A percentile compares a stretch with the other conserved stretches of the same genome.
phyloP scores from a whole-genome alignment of 2,888 invertebrate genomes.

The Drosophila subquinaria region DNA sequence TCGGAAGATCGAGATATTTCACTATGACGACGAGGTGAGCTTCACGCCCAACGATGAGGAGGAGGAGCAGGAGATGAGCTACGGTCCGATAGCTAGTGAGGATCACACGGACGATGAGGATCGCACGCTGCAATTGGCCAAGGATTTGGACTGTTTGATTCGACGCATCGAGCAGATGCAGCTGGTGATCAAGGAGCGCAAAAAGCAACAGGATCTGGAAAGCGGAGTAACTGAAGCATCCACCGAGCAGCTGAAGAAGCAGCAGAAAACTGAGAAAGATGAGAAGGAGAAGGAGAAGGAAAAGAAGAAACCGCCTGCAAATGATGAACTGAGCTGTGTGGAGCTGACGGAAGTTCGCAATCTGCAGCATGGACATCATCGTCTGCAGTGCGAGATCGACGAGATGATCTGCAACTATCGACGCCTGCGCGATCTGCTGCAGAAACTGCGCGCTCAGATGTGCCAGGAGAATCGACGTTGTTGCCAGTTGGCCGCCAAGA shows the following conservation, averaged over 20 bases:
- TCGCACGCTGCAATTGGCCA: constrained; percentile 3
- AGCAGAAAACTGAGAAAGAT: not conserved
- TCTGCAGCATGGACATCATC: constrained; percentile 46
- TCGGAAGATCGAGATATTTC: constrained; percentile 58
- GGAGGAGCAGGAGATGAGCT: constrained; percentile 28
- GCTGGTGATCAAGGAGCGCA: constrained; percentile 37
- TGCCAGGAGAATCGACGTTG: constrained; percentile 15
- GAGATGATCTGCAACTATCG: constrained; percentile 46
- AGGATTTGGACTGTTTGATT: constrained; percentile 58
- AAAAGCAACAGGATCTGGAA: not conserved
- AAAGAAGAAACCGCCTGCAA: not conserved
- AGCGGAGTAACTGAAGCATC: not conserved
- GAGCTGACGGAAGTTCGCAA: constrained; percentile 39
- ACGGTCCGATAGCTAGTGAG: not conserved
- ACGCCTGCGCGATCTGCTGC: constrained; percentile 23
- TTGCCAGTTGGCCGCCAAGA: not conserved
- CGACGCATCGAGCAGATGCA: constrained; percentile 59
- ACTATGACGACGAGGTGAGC: constrained; percentile 56
- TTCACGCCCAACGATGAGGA: constrained; percentile 47
- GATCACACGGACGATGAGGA: constrained; percentile 51
- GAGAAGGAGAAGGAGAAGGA: not conserved
- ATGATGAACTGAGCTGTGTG: constrained; percentile 21
- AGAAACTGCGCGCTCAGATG: constrained; percentile 4
- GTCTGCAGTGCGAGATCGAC: constrained; percentile 48
- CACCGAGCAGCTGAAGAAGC: constrained; percentile 1